phyloP scores from a whole-genome alignment of 2,888 invertebrate genomes.

The Gisinianus flammeolus region DNA sequence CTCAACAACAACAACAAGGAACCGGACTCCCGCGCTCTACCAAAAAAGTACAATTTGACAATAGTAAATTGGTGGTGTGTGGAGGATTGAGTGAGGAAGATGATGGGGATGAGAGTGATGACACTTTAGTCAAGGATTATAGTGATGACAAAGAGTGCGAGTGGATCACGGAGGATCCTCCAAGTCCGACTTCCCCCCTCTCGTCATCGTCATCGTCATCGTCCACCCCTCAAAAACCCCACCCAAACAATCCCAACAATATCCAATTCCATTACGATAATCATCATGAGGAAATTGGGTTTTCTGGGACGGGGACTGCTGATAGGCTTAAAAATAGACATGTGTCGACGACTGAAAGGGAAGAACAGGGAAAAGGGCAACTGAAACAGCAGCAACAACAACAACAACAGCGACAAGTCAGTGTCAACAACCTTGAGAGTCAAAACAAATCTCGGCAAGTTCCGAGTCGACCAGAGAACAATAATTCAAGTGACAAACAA shows the following conservation, averaged over 20 bases:
- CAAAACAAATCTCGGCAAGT: neutral
- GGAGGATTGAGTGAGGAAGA: slow-evolving; percentile 42
- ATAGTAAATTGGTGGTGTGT: slow-evolving; percentile 48
- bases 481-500: neutral
- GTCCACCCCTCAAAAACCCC: neutral
- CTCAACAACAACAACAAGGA: slow-evolving; percentile 7
- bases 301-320: too few relatives aligned
- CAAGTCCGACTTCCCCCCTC: neutral
- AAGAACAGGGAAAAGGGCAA: neutral
- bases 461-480: neutral
- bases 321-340: too few relatives aligned
- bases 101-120: slow-evolving; percentile 39
- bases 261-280: neutral
- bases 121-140: slow-evolving; percentile 32
- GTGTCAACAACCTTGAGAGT: slow-evolving; percentile 41
- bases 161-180: neutral
- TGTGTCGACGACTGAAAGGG: too few relatives aligned
- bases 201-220: neutral
- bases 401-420: neutral
- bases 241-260: neutral
- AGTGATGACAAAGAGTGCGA: neutral
- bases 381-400: neutral
- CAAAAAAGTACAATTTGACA: slow-evolving; percentile 57
- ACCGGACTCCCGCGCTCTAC: slow-evolving; percentile 33
- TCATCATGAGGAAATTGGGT: too few relatives aligned